These are phyloP conservation scores for Huso huso DNA, from an alignment of 2,797 vertebrate genomes.

Conservation along the genomic window DNA sequence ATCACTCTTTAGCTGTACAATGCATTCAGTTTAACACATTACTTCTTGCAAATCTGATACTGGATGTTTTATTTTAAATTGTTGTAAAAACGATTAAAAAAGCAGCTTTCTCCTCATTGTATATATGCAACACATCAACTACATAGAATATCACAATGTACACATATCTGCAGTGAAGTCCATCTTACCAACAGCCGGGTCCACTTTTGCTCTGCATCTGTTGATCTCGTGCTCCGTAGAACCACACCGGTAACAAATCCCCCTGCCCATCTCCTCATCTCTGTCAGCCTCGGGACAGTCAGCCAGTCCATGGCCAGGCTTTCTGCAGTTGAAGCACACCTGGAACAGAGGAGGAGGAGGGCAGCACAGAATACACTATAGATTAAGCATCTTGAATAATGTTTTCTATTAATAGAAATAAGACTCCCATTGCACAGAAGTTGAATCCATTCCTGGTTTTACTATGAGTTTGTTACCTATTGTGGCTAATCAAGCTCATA, in stretches of 20 bases:
- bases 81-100: no score
- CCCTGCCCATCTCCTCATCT: conserved; percentile 80
- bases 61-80: no score
- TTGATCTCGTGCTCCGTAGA: conserved; percentile 88
- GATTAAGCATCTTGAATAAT: background rate
- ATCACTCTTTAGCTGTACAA: no score
- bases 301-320: conserved; percentile 84
- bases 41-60: no score
- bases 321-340: conserved; percentile 90
- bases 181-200: conserved; percentile 76
- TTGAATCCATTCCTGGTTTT: no score
- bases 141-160: no score
- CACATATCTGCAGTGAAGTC: background rate
- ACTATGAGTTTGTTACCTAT: no score
- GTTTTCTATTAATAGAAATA: background rate
- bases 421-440: background rate
- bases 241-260: conserved; percentile 89
- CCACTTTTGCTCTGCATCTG: conserved; percentile 78
- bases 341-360: conserved; percentile 34
- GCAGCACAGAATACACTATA: conserved; percentile 17
- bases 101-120: no score
- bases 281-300: conserved; percentile 80
- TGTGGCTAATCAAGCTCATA: no score
- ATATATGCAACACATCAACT: no score
- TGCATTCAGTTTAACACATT: no score